Evolutionary conservation across 37 sponge, comb jelly and placozoan genomes (phyloP).

Genomic region (Haliclona indistincta): DNA sequence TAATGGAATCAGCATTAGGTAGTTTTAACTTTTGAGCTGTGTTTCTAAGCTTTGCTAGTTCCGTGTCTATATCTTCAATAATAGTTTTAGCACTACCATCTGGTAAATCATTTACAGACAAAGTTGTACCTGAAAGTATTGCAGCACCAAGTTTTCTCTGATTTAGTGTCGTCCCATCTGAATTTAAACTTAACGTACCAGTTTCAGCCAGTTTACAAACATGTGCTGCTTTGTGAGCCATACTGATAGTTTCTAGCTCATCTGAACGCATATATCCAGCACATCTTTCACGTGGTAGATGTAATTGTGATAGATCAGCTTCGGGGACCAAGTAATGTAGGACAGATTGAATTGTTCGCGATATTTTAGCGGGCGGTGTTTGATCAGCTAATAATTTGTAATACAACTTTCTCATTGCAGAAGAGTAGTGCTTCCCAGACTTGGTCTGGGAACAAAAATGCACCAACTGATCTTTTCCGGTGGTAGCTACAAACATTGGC

Average conservation of each 20-base stretch:
- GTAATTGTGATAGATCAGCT: conserved; percentile 2
- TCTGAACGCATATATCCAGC: conserved; percentile 39
- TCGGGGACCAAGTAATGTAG: conserved; percentile 8
- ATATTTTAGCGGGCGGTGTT: conserved; percentile 7
- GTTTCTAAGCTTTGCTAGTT: conserved; percentile 17
- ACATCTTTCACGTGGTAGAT: conserved; percentile 31
- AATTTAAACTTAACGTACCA: too few species aligned
- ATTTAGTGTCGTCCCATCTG: conserved; percentile 45
- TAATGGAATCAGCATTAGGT: conserved; percentile 31
- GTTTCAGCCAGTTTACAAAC: too few species aligned
- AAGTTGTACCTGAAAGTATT: too few species aligned
- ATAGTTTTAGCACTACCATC: conserved; percentile 35
- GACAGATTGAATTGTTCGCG: conserved; percentile 7
- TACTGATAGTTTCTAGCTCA: conserved; percentile 24
- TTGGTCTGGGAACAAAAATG: too few species aligned
- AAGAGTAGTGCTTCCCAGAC: background rate
- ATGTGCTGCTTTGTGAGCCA: conserved; percentile 17
- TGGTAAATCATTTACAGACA: conserved; percentile 35
- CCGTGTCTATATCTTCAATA: conserved; percentile 19
- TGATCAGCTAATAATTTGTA: conserved; percentile 11
- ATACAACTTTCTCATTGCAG: conserved; percentile 15
- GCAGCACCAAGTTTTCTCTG: conserved; percentile 41
- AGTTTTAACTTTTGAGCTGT: conserved; percentile 9
- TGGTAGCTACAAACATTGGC: too few species aligned
- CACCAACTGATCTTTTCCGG: too few species aligned